Percentiles rank a stretch among this genome's conserved stretches.
These are phyloP conservation scores for Chrysolina oricalcia DNA, from an alignment of 2,888 invertebrate species.

Conservation along the genomic window DNA sequence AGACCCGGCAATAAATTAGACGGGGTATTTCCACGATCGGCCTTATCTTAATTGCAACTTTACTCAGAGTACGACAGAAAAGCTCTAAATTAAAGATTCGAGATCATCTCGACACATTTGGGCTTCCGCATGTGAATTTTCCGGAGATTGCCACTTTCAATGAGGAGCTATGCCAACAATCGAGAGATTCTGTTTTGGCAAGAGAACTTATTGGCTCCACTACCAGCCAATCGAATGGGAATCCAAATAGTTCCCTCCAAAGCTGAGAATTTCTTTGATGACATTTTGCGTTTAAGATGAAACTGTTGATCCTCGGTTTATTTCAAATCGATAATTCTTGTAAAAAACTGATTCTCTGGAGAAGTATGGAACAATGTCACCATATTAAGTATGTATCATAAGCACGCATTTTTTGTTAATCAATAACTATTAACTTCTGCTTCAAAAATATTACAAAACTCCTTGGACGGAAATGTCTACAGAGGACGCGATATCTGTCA, in stretches of 20 bases:
- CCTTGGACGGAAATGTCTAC: too few species aligned
- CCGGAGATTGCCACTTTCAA: constrained; percentile 51
- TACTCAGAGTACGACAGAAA: constrained; percentile 58
- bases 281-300: too few species aligned
- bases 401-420: too few species aligned
- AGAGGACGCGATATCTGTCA: too few species aligned
- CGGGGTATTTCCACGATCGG: constrained; percentile 57
- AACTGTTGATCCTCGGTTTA: too few species aligned
- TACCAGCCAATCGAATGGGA: neutral
- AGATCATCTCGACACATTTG: constrained; percentile 62
- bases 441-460: too few species aligned
- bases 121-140: constrained; percentile 59
- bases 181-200: constrained; percentile 9
- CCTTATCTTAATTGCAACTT: constrained; percentile 66
- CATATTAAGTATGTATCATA: too few species aligned
- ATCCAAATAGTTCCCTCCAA: neutral
- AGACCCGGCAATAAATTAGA: constrained; percentile 57
- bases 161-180: constrained; percentile 15
- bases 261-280: too few species aligned
- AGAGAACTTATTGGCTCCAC: neutral
- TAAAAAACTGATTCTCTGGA: too few species aligned
- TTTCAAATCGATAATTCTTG: too few species aligned
- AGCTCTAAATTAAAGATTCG: constrained; percentile 64
- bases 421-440: too few species aligned
- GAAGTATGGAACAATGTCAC: too few species aligned